phyloP scores from a whole-genome alignment of 2,797 vertebrate genomes.

The Mus minutoides region DNA sequence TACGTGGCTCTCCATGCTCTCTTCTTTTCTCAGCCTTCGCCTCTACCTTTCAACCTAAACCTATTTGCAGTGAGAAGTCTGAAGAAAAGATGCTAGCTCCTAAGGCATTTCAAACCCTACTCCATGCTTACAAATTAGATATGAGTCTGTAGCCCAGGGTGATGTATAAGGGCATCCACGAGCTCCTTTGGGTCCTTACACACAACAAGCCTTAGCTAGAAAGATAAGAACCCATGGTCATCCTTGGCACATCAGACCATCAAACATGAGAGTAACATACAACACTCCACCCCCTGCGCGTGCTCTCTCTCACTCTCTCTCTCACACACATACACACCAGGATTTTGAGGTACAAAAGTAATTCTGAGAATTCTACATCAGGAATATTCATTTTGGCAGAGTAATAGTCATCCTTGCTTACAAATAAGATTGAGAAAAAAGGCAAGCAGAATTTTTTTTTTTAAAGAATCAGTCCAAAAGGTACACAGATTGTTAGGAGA shows the following conservation, averaged over 20 bases:
- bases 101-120: background rate
- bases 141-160: background rate
- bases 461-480: background rate
- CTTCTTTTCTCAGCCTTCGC: background rate
- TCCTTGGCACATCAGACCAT: background rate
- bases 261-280: background rate
- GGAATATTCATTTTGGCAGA: background rate
- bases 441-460: background rate
- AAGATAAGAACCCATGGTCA: background rate
- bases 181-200: background rate
- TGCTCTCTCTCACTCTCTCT: background rate
- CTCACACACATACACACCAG: background rate
- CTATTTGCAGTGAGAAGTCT: background rate
- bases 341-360: background rate
- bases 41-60: background rate
- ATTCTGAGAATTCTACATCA: background rate
- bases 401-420: slow-evolving; percentile 10
- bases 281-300: background rate
- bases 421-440: background rate
- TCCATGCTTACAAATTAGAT: slow-evolving; percentile 20
- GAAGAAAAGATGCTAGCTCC: background rate
- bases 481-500: slow-evolving; percentile 50
- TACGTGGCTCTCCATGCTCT: background rate
- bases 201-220: background rate
- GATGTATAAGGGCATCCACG: background rate